phyloP scores from a whole-genome alignment of 2,888 invertebrate species.

The Phengaris arion region DNA sequence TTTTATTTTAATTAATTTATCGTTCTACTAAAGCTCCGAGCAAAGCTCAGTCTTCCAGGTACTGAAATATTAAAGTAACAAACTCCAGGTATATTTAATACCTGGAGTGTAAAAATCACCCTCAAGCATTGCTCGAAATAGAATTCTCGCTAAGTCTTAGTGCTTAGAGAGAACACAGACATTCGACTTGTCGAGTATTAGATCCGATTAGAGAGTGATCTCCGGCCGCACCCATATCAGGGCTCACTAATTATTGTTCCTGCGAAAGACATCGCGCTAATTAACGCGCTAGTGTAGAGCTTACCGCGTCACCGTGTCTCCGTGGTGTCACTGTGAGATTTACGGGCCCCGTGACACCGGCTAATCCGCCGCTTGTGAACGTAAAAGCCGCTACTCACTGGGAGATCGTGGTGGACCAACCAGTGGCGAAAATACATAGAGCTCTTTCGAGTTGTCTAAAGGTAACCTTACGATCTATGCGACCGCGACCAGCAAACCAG shows the following conservation, averaged over 20 bases:
- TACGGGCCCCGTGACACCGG: neutral
- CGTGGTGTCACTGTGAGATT: neutral
- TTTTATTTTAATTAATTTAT: too few relatives aligned
- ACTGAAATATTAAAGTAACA: neutral
- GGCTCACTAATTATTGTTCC: neutral
- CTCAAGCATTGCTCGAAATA: neutral
- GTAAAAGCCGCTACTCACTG: neutral
- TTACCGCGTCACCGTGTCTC: neutral
- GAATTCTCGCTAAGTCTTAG: neutral
- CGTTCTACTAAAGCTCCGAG: too few relatives aligned
- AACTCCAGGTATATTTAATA: neutral
- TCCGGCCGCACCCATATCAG: conserved; percentile 12
- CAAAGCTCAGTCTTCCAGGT: too few relatives aligned
- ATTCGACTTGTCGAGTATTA: neutral
- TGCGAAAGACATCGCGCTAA: conserved; percentile 7
- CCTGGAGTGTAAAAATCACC: too few relatives aligned
- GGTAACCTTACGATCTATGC: too few relatives aligned
- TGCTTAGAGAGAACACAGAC: neutral
- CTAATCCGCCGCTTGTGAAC: neutral
- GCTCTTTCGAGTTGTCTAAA: too few relatives aligned
- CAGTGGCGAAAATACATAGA: too few relatives aligned
- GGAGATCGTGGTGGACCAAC: too few relatives aligned
- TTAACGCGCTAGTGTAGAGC: conserved; percentile 18
- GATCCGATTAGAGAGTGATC: neutral
- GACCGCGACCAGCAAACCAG: too few relatives aligned